A percentile compares a stretch with the other conserved stretches of the same genome.
Evolutionary conservation across 2,888 invertebrate species (phyloP).

Genomic region (Drosophila subquinaria): DNA sequence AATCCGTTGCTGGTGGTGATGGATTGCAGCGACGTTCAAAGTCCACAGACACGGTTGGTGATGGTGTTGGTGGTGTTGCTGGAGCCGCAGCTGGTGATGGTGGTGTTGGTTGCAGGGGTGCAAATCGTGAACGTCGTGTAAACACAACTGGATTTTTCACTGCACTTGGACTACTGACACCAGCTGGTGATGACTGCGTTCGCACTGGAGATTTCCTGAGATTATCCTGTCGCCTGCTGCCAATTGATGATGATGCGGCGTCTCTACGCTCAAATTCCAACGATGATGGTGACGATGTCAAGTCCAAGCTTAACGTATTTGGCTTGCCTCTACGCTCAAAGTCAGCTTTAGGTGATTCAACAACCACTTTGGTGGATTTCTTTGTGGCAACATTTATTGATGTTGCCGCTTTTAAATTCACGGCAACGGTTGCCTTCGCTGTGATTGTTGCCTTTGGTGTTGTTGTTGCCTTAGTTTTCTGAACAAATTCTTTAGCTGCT

Average conservation of each 20-base stretch:
- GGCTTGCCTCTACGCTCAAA: conserved; percentile 7
- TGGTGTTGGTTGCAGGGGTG: background rate
- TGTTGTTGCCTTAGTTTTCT: background rate
- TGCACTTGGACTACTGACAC: background rate
- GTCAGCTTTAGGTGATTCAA: background rate
- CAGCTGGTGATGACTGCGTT: background rate
- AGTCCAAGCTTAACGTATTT: background rate
- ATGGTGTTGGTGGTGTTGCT: background rate
- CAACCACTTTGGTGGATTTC: background rate
- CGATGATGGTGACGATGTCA: background rate
- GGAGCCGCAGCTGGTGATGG: background rate
- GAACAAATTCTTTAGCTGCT: background rate
- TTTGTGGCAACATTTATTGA: background rate
- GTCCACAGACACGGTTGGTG: background rate
- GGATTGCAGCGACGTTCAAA: conserved; percentile 7
- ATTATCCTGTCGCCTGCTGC: conserved; percentile 1
- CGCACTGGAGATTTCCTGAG: background rate
- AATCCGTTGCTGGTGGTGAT: background rate
- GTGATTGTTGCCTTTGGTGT: background rate
- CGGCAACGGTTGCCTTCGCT: background rate
- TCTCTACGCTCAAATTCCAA: background rate
- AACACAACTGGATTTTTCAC: background rate
- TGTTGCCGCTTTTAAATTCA: background rate
- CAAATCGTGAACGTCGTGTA: background rate
- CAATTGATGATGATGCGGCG: conserved; percentile 2